Conservation (phyloP, 2,797 vertebrate species). For the Balearica regulorum region DNA sequence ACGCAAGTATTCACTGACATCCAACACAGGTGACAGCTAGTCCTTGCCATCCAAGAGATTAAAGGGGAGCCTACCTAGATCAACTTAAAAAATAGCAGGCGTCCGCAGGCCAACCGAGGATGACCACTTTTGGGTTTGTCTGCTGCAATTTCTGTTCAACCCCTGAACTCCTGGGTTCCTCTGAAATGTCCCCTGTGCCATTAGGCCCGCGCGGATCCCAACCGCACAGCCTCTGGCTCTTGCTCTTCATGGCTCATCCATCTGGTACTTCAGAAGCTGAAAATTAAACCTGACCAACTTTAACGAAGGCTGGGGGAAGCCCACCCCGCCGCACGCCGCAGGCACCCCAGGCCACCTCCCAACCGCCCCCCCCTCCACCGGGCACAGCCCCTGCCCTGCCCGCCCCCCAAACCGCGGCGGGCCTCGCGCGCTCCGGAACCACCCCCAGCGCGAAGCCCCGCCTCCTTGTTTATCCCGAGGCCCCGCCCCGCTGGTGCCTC, state of each 20-base stretch:
- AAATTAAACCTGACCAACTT: neutral
- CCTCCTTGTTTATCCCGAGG: neutral
- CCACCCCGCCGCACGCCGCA: neutral
- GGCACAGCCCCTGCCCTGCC: neutral
- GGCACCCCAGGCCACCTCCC: too few relatives aligned
- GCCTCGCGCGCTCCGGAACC: too few relatives aligned
- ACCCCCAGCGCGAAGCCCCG: neutral
- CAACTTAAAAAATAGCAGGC: neutral
- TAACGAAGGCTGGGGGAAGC: too few relatives aligned
- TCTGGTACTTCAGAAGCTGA: neutral
- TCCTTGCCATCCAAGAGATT: too few relatives aligned
- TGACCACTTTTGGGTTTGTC: accelerated
- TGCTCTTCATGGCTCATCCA: neutral
- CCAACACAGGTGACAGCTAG: neutral
- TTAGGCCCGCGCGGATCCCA: too few relatives aligned
- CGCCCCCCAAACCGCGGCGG: neutral
- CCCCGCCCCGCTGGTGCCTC: neutral
- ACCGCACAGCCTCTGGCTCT: neutral
- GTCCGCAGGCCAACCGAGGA: too few relatives aligned
- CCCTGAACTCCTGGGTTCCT: accelerated
- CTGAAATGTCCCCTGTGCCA: neutral
- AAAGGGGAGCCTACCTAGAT: neutral
- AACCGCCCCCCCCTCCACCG: neutral
- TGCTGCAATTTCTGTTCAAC: too few relatives aligned
- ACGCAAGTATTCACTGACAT: accelerated